Base-by-base conservation (phyloP, 2,797 vertebrate species). In the Enteromius mattozi region DNA sequence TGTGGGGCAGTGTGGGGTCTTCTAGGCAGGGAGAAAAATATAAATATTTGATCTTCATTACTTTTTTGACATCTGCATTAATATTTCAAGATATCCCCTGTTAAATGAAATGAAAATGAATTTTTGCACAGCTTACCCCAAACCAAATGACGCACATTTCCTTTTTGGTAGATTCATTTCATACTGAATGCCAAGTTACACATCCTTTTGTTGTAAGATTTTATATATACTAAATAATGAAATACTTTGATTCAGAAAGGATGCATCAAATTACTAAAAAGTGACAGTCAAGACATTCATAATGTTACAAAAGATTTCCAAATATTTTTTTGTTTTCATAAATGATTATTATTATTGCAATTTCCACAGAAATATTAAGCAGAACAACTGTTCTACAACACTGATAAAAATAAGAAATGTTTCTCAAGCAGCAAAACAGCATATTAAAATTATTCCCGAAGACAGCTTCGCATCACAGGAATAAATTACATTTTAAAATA, bases 221-320 rank as follows among this genome's bases (percentile, higher is more conserved):
- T 8, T 17, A 33, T 63, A 30, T 7, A 24, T 4, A 12, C n/a
- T 59, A 27, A 42, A 42, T 4, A 24, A 47, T 16, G 17, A 0
- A 47, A 47, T 17, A 27, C n/a, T 51, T 33, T 33, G 12, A 14
- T 54, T 75, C 17, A 35, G 30, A 21, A 54, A 69, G 10, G 35
- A 69, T 3, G 9, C 45, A 51, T 33, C 17, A 51, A 75, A 56
- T 6, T 12, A 47, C 14, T 54, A 9, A 54, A 35, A 54, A 54
- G 2, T 75, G 6, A 75, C 0, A 2, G 72, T 75, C 42, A 42
- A 70, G 2, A 12, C 68, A 30, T 19, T 74, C 30, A 74, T 30
- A 51, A 71, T 47, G 24, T 47, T 72, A 17, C 42, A 72, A 72
- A 70, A 42, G 35, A 69, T 37, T 68, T 37, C 45, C 45, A 47